Base-by-base conservation (phyloP, 2,888 invertebrate species). In the Fragum whitleyi region DNA sequence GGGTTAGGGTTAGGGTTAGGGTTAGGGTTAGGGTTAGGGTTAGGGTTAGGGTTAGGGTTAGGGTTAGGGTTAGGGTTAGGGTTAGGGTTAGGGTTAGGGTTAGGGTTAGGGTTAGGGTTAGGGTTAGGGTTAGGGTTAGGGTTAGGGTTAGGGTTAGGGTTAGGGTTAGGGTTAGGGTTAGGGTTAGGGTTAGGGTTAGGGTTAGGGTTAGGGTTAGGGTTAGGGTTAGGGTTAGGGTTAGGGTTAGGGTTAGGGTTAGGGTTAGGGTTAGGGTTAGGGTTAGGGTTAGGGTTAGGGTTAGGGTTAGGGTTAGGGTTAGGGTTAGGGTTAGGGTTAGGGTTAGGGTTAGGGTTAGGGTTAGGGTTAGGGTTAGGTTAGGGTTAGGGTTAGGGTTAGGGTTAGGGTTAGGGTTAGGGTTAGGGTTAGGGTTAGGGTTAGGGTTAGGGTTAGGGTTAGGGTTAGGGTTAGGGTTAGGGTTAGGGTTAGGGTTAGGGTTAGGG, bases 1-100 rank as follows among this genome's bases (percentile, higher is more conserved):
- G 84, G 81, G 84, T 86, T 83, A 81, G 82, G 85, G 85, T 85
- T 85, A 80, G 81, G 84, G 81, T 84, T 85, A 79, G 81, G 81
- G 85, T 85, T 85, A 79, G 81, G 78, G 78, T 84, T 81, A 75
- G 79, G 84, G 80, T 74, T 42, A 32, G 72, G 83, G 77, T 77
- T 74, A 67, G 80, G 82, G 80, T 80, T 80, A 74, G 84, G 86
- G 80, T 85, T 83, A 79, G 83, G 83, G 79, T 83, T 76, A 73
- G 76, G 84, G 81, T 72, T 77, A 70, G 71, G 77, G 77, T 73
- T 81, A 65, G 79, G 83, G 81, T 74, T 81, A 65, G 77, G 83
- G 81, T 79, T 79, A 76, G 74, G 80, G 76, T 73, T 68, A 73
- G 77, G 77, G 70, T 62, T 53, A 62, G 65, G 55, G 74, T 55